Conservation (phyloP, 2,888 invertebrate genomes). For the Trachelus stipa region DNA sequence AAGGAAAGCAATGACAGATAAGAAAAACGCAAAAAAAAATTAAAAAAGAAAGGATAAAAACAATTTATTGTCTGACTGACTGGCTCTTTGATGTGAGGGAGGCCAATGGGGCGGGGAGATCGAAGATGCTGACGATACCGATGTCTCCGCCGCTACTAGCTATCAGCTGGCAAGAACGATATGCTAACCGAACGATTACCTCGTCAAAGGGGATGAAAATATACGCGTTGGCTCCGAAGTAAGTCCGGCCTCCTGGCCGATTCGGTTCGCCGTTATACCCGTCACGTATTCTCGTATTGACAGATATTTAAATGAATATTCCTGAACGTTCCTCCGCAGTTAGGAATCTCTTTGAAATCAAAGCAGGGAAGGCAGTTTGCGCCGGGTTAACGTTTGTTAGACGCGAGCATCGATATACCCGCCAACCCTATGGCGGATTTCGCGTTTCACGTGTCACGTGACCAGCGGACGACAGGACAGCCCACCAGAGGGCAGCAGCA, state of each 20-base stretch:
- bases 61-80: not conserved
- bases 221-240: not conserved
- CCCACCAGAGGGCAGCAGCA: not conserved
- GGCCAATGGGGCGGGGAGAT: not conserved
- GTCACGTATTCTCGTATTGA: slow-evolving; percentile 52
- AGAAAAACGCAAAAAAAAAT: slow-evolving; percentile 9
- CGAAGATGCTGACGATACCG: not conserved
- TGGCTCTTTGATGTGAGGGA: not conserved
- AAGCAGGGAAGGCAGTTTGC: slow-evolving; percentile 42
- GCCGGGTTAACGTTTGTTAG: slow-evolving; percentile 29
- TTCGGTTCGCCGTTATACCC: slow-evolving; percentile 29
- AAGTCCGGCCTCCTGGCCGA: slow-evolving; percentile 5
- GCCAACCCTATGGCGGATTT: not conserved
- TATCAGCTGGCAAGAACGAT: not conserved
- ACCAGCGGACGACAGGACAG: not conserved
- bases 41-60: not conserved
- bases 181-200: not conserved
- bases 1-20: not conserved
- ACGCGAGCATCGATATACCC: not conserved
- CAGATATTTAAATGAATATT: slow-evolving; percentile 66
- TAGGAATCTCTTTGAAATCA: slow-evolving; percentile 61
- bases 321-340: slow-evolving; percentile 60
- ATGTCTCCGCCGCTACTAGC: not conserved
- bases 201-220: slow-evolving; percentile 4
- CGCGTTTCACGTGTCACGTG: not conserved